Base-by-base conservation (phyloP, 2,797 vertebrate genomes). In the Eulemur rubriventer region DNA sequence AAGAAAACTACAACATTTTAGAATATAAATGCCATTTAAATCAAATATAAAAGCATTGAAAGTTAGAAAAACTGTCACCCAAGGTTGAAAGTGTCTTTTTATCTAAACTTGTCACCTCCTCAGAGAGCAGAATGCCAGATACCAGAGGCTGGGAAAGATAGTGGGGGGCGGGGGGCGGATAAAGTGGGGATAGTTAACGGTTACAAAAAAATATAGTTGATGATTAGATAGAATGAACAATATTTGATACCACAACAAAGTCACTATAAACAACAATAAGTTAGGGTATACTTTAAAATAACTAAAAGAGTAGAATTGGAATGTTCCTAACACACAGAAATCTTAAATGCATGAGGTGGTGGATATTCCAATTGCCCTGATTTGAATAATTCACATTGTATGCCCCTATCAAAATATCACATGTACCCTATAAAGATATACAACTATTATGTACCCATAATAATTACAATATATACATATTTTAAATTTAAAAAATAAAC, bases 61-160 rank as follows among this genome's bases (percentile, higher is more conserved):
- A 86, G 46, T 70, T 72, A 73, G 75, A 82, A 78, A 96, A 97
- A 83, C 59, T 95, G 89, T 88, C 91, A 93, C 16, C 78, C 79
- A 94, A 90, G 38, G 69, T 95, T 93, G 73, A 97, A 98, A 97
- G 85, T 87, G 63, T 76, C 79, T 94, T 97, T 82, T 97, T 96
- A 96, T 94, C 94, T 92, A 95, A 95, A 96, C 43, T 76, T 96
- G 88, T 95, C 81, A 96, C 86, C 92, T 97, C 81, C 85, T 95
- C 63, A n/a, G 33, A n/a, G 63, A 65, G 33, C 33, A 65, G 33
- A 65, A 65, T n/a, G 33, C 3, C 33, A 17, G 63, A 18, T n/a
- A n/a, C 33, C 63, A 65, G 63, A 65, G 63, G 63, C 63, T 65
- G 33, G 16, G 63, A n/a, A 65, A 4, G 33, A 18, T n/a, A 33